Conservation (phyloP, 2,888 invertebrate species). For the Caenorhabditis sinica region DNA sequence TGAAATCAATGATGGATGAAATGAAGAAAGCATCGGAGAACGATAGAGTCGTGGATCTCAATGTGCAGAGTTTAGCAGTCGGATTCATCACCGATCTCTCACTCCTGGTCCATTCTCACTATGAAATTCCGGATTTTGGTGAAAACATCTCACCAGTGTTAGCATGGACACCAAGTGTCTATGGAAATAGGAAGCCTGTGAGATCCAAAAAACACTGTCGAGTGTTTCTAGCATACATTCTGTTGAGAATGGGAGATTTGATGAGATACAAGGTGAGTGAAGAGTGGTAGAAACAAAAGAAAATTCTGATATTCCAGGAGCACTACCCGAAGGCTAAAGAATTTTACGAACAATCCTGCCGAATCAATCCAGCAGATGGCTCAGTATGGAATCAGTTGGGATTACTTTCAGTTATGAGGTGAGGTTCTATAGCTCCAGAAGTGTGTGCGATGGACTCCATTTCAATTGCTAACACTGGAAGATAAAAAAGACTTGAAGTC, state of each 20-base stretch:
- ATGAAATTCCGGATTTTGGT: conserved; percentile 37
- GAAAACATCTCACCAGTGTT: conserved; percentile 20
- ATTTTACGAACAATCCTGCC: conserved; percentile 63
- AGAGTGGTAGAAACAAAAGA: neutral
- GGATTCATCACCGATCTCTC: conserved; percentile 51
- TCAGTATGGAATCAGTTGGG: conserved; percentile 73
- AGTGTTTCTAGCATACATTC: conserved; percentile 57
- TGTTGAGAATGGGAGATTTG: conserved; percentile 73
- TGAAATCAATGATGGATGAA: conserved; percentile 58
- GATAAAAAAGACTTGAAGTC: neutral
- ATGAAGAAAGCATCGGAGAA: conserved; percentile 42
- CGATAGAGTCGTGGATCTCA: conserved; percentile 35
- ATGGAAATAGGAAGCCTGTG: conserved; percentile 6
- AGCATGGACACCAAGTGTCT: conserved; percentile 4
- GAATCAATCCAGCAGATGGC: conserved; percentile 63
- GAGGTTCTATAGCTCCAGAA: no score
- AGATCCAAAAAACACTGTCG: conserved; percentile 31
- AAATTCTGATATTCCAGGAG: neutral
- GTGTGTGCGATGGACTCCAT: neutral
- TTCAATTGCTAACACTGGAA: neutral
- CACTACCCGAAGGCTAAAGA: conserved; percentile 38
- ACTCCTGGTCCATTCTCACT: conserved; percentile 44
- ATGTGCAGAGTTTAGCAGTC: conserved; percentile 45
- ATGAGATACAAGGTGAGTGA: conserved; percentile 70
- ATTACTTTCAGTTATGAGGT: conserved; percentile 38